Conservation (phyloP, 2,888 invertebrate species). For the Plebejus anna region DNA sequence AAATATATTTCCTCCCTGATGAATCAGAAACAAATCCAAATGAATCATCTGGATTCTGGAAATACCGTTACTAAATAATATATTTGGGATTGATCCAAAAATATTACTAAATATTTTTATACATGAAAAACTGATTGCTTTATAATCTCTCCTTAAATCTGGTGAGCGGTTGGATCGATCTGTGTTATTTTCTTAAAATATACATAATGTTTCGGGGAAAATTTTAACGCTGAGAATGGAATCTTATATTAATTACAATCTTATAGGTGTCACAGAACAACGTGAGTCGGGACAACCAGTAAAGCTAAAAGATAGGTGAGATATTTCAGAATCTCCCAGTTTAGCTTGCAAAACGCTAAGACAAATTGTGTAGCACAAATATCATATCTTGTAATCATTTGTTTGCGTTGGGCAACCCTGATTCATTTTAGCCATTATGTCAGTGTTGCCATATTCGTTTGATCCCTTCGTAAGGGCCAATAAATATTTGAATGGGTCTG, state of each 20-base stretch:
- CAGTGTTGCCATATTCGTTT: conserved; percentile 36
- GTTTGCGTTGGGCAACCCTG: conserved; percentile 32
- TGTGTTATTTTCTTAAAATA: background rate
- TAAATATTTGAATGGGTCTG: conserved; percentile 37
- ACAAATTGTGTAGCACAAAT: conserved; percentile 6
- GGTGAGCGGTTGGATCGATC: background rate
- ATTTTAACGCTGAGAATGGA: too few relatives aligned
- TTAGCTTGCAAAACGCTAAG: conserved; percentile 17
- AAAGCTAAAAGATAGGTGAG: background rate
- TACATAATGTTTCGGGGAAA: too few relatives aligned
- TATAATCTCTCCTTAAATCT: too few relatives aligned
- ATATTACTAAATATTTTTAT: background rate
- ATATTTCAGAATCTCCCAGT: background rate
- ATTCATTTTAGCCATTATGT: conserved; percentile 37
- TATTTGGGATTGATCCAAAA: background rate
- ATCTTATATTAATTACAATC: too few relatives aligned
- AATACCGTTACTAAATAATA: background rate
- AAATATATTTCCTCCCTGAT: background rate
- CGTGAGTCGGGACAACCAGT: background rate
- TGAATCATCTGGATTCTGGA: background rate
- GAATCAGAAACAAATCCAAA: background rate
- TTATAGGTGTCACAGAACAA: too few relatives aligned
- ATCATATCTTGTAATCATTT: conserved; percentile 1
- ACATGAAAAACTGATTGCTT: background rate
- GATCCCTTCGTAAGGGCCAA: conserved; percentile 38